phyloP scores from a whole-genome alignment of 2,797 vertebrate species.

The Alca torda region DNA sequence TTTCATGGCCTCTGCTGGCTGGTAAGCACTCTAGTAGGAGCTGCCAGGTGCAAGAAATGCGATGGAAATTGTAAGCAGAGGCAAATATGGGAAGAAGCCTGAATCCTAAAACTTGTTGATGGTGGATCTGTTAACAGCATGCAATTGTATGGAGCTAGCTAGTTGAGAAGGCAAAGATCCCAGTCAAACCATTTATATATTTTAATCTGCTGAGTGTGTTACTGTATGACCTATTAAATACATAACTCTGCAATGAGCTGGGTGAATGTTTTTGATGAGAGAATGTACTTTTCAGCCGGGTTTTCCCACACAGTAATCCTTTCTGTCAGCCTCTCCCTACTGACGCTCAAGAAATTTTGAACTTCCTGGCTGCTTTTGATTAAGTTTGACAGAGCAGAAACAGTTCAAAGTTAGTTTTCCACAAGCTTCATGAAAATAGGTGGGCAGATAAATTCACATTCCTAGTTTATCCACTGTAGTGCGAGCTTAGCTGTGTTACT shows the following conservation, averaged over 20 bases:
- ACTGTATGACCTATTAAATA: neutral
- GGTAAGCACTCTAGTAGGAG: neutral
- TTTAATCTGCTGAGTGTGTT: neutral
- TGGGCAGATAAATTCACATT: neutral
- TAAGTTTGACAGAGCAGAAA: constrained; percentile 9
- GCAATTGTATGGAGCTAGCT: neutral
- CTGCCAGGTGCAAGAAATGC: neutral
- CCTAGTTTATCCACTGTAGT: neutral
- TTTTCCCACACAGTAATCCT: constrained; percentile 8
- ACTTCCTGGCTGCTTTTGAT: neutral
- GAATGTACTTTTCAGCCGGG: neutral
- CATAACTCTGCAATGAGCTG: neutral
- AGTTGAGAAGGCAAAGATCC: neutral
- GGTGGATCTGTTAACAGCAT: neutral
- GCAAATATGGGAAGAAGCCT: neutral
- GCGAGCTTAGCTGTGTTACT: neutral
- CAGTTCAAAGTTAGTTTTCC: constrained; percentile 32
- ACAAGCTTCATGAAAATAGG: neutral
- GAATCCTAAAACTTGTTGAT: neutral
- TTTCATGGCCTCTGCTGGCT: neutral
- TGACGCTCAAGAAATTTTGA: neutral
- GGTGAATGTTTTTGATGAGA: neutral
- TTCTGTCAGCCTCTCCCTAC: constrained; percentile 13
- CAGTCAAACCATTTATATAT: neutral
- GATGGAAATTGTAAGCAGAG: neutral